phyloP scores from a whole-genome alignment of 2,113 vertebrate species.

The Oplegnathus fasciatus region DNA sequence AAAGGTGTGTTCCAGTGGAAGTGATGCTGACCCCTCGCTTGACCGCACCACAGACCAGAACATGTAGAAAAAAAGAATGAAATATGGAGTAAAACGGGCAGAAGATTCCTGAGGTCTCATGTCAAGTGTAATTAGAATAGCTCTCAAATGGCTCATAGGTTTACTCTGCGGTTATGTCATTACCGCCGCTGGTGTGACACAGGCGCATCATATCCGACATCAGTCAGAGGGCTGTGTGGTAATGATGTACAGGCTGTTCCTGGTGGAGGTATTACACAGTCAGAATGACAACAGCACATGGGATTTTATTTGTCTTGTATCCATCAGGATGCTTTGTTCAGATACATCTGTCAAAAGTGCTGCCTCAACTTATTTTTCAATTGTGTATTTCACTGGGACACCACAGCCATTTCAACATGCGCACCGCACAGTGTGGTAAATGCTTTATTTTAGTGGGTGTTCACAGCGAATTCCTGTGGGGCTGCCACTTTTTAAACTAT shows the following conservation, averaged over 20 bases:
- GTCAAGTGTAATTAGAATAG: constrained; percentile 69
- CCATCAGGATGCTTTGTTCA: constrained; percentile 14
- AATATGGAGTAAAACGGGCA: constrained; percentile 57
- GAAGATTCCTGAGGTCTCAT: constrained; percentile 65
- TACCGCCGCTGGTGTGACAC: constrained; percentile 50
- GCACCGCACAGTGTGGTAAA: constrained; percentile 15
- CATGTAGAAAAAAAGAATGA: constrained; percentile 40
- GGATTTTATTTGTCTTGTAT: constrained; percentile 19
- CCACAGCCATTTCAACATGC: constrained; percentile 26
- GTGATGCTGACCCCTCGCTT: constrained; percentile 42
- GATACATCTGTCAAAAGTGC: constrained; percentile 35
- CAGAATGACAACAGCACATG: constrained; percentile 56
- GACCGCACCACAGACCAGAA: constrained; percentile 53
- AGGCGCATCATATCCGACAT: constrained; percentile 53
- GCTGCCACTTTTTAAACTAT: constrained; percentile 41
- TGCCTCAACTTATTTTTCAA: constrained; percentile 22
- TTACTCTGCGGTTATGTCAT: constrained; percentile 57
- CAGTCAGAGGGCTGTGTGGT: constrained; percentile 40
- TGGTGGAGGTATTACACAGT: constrained; percentile 45
- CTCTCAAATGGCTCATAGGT: constrained; percentile 64
- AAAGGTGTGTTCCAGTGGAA: constrained; percentile 26
- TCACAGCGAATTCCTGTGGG: constrained; percentile 56
- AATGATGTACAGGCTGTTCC: constrained; percentile 53
- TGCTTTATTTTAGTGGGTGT: constrained; percentile 32
- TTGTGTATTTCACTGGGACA: constrained; percentile 31